Evolutionary conservation across 1,140 invertebrate genomes (phyloP).

Genomic region (Aethina tumida): DNA sequence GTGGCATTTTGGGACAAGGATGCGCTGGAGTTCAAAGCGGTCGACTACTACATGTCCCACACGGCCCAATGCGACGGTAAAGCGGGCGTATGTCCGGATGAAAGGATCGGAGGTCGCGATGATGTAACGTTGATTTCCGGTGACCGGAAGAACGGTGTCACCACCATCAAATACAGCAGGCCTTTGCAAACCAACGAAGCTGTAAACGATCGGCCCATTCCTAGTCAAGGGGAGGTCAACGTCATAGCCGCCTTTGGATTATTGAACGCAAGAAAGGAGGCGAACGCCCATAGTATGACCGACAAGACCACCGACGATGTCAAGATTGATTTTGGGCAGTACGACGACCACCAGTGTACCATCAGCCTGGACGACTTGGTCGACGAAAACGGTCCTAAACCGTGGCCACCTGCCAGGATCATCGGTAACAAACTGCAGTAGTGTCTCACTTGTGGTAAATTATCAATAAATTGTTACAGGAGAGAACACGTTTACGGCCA

Average conservation of each 20-base stretch:
- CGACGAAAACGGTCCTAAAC: slow-evolving; percentile 43
- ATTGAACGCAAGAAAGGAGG: slow-evolving; percentile 66
- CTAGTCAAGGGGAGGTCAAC: slow-evolving; percentile 48
- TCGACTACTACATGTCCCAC: slow-evolving; percentile 78
- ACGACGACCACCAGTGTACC: slow-evolving; percentile 30
- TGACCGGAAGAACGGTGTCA: slow-evolving; percentile 66
- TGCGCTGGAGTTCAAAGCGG: slow-evolving; percentile 58
- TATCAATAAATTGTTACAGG: slow-evolving; percentile 18
- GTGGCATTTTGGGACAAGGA: slow-evolving; percentile 70
- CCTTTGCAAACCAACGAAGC: slow-evolving; percentile 66
- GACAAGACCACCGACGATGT: slow-evolving; percentile 67
- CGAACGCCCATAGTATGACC: slow-evolving; percentile 65
- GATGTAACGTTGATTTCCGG: slow-evolving; percentile 65
- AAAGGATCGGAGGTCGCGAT: slow-evolving; percentile 67
- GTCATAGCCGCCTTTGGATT: slow-evolving; percentile 84
- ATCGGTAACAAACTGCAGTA: slow-evolving; percentile 32
- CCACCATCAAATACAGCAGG: slow-evolving; percentile 67
- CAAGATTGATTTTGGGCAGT: slow-evolving; percentile 57
- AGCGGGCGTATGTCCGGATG: slow-evolving; percentile 77
- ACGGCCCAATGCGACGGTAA: slow-evolving; percentile 73
- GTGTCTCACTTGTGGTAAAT: neutral
- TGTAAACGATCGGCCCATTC: slow-evolving; percentile 57
- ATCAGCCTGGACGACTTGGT: slow-evolving; percentile 35
- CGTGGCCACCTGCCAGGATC: slow-evolving; percentile 57
- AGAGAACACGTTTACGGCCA: slow-evolving; percentile 55